A percentile compares a stretch with the other conserved stretches of the same genome.
phyloP scores from a whole-genome alignment of 2,797 vertebrate species.

The Squalus acanthias region DNA sequence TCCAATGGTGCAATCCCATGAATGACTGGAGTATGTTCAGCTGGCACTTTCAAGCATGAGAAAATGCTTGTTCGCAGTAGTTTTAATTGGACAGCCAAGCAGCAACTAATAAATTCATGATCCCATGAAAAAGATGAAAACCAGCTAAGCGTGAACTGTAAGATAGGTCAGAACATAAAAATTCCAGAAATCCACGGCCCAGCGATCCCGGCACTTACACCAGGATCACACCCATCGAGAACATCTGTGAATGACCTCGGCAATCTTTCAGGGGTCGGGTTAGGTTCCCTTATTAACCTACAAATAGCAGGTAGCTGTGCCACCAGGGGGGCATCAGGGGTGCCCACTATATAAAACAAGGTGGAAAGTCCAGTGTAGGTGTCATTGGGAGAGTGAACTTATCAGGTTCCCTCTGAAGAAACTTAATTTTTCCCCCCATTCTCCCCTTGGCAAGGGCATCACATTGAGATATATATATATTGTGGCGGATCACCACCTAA shows the following conservation, averaged over 20 bases:
- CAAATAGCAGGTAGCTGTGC: no score
- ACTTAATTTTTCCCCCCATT: no score
- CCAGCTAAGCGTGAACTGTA: neutral
- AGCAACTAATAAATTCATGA: neutral
- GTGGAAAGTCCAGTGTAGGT: no score
- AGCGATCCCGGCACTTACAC: neutral
- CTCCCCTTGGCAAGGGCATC: no score
- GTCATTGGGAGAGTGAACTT: no score
- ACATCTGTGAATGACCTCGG: neutral
- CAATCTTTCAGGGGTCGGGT: neutral
- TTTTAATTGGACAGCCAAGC: neutral
- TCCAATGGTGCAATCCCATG: neutral
- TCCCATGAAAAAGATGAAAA: neutral
- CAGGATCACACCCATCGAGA: neutral
- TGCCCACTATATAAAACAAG: no score
- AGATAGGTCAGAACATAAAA: neutral
- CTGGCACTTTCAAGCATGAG: slow-evolving; percentile 1
- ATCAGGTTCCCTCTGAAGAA: no score
- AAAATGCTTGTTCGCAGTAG: neutral
- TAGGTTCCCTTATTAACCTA: no score
- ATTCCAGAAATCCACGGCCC: neutral
- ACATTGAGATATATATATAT: no score
- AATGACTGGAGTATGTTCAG: neutral
- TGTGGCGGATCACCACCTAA: no score
- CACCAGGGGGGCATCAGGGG: no score